Evolutionary conservation across 1,140 invertebrate species (phyloP), one percentile per base, ranked within the genome.

Genomic region (Brachionus koreanus): DNA sequence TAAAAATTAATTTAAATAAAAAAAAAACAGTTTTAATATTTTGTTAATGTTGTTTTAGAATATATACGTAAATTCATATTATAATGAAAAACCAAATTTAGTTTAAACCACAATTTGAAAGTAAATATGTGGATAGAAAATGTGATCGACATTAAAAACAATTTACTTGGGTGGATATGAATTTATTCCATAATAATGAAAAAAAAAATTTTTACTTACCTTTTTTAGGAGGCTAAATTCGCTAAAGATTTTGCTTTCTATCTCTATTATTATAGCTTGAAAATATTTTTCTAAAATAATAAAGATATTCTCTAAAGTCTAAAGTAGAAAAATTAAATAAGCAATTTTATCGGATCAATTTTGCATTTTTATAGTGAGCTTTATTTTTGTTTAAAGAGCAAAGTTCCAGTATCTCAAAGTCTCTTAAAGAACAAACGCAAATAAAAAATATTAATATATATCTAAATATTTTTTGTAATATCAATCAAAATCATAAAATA

Each of bases 401-500:
- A 57, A 65, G 63, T 65, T 65, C 63, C 63, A 65, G 13, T 37
- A 65, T 33, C 63, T 33, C 23, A 33, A 65, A 57, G n/a, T 57
- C 5, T 57, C 49, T 57, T 57, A 23, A 39, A 42, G 33, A 69
- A 69, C 33, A 37, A 69, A 39, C 29, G 37, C 16, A 37, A 69
- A 69, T 19, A 19, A 35, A 65, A 65, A 65, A 65, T 13, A 33
- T 9, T 16, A 69, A 63, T 63, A 19, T 39, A 42, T 39, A 69
- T 37, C 16, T 39, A 9, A 69, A 13, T 10, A 23, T 7, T 37
- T 37, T 39, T 37, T 39, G 35, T 39, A 69, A 69, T 69, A 69
- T 69, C 65, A 69, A 37, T 69, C 16, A 12, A 35, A 69, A 69
- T 16, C 65, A 69, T 69, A 69, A 69, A 69, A 69, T 69, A 69